phyloP scores from a whole-genome alignment of 1,140 invertebrate species.

The Aethina tumida region DNA sequence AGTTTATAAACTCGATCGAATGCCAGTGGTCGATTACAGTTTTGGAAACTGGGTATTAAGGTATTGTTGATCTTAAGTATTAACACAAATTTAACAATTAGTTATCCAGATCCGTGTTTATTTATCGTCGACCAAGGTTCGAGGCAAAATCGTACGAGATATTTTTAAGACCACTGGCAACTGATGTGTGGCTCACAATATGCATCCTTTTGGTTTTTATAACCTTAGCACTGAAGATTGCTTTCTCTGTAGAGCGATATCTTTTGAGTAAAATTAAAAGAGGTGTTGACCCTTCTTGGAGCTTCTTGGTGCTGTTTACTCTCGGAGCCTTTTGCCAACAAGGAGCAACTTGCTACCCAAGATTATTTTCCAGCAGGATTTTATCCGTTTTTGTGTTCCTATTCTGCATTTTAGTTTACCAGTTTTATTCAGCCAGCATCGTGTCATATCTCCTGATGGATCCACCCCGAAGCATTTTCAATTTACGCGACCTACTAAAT shows the following conservation, averaged over 20 bases:
- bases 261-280: not conserved
- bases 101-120: constrained; percentile 43
- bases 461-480: constrained; percentile 49
- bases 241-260: constrained; percentile 1
- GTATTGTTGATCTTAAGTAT: constrained; percentile 28
- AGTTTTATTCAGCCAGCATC: constrained; percentile 43
- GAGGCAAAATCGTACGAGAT: constrained; percentile 44
- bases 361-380: constrained; percentile 13
- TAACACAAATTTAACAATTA: constrained; percentile 4
- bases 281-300: constrained; percentile 17
- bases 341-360: constrained; percentile 13
- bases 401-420: constrained; percentile 20
- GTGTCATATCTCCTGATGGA: constrained; percentile 56
- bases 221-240: constrained; percentile 15
- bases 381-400: constrained; percentile 14
- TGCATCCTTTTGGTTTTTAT: constrained; percentile 29
- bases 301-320: constrained; percentile 18
- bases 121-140: constrained; percentile 49
- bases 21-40: constrained; percentile 46
- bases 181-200: constrained; percentile 44
- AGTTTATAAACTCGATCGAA: constrained; percentile 44
- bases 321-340: constrained; percentile 27
- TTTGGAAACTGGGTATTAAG: constrained; percentile 44
- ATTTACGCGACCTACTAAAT: constrained; percentile 19
- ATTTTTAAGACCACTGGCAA: constrained; percentile 44